These are phyloP conservation scores for Cebidichthys violaceus DNA, from an alignment of 2,113 vertebrate genomes.

Conservation along the genomic window DNA sequence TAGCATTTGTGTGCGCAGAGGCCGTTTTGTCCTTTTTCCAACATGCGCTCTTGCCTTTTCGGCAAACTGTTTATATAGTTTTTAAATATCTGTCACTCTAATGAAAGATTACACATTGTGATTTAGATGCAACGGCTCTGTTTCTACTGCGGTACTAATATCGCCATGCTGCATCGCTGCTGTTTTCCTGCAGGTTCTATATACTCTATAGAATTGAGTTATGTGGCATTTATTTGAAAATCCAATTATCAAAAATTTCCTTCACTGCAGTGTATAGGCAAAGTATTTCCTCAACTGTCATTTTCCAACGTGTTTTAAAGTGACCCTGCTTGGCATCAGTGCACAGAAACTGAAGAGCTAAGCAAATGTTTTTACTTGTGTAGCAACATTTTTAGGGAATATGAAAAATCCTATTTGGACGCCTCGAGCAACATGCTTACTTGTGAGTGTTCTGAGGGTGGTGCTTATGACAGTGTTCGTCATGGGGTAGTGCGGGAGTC, in stretches of 20 bases:
- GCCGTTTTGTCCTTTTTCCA: background rate
- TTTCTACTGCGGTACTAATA: constrained; percentile 23
- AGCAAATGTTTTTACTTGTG: constrained; percentile 49
- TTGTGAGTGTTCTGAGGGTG: constrained; percentile 17
- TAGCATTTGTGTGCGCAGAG: background rate
- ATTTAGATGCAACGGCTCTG: constrained; percentile 33
- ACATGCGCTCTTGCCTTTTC: background rate
- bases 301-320: constrained; percentile 57
- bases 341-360: constrained; percentile 37
- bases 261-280: constrained; percentile 41
- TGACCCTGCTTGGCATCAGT: constrained; percentile 26
- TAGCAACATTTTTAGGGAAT: constrained; percentile 42
- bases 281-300: constrained; percentile 63
- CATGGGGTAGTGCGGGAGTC: background rate
- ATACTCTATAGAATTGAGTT: constrained; percentile 58
- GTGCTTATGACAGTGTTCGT: constrained; percentile 36
- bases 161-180: constrained; percentile 43
- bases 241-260: constrained; percentile 70
- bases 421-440: constrained; percentile 11
- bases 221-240: constrained; percentile 77
- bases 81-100: background rate
- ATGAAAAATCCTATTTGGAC: constrained; percentile 33
- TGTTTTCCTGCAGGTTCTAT: constrained; percentile 46
- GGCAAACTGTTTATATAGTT: constrained; percentile 2
- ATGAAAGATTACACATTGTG: constrained; percentile 15